phyloP scores from a whole-genome alignment of 2,888 invertebrate species.

The Reticulitermes lucifugus region DNA sequence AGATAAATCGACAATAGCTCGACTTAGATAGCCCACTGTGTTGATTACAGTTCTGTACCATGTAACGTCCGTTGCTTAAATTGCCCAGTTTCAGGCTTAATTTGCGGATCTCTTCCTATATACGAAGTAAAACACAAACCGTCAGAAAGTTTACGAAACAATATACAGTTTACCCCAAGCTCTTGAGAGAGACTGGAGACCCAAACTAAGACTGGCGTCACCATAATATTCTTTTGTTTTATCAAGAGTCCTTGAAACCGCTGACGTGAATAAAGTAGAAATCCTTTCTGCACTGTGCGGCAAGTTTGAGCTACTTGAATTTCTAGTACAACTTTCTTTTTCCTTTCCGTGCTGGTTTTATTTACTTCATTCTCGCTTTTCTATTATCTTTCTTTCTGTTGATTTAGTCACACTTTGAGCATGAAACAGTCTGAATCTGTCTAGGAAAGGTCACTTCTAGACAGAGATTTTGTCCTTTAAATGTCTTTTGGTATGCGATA shows the following conservation, averaged over 20 bases:
- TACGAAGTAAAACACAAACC: background rate
- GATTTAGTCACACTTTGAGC: background rate
- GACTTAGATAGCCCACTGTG: no score
- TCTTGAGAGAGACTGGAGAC: background rate
- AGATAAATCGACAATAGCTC: no score
- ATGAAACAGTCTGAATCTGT: no score
- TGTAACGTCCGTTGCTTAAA: no score
- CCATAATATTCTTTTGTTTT: conserved; percentile 37
- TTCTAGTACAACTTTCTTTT: background rate
- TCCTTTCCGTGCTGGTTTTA: background rate
- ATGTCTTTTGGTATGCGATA: no score
- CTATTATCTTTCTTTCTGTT: background rate
- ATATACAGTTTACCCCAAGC: background rate
- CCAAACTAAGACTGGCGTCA: conserved; percentile 31
- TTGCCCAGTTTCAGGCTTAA: no score
- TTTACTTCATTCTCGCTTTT: background rate
- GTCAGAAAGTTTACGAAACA: background rate
- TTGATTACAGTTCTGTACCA: no score
- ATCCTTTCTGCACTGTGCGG: background rate
- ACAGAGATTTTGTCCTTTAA: no score
- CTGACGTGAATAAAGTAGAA: background rate
- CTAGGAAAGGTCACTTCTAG: no score
- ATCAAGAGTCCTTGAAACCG: conserved; percentile 34
- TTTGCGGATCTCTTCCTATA: background rate
- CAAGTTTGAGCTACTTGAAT: background rate